These are phyloP conservation scores for Andrena chrysosceles DNA, from an alignment of 2,888 invertebrate genomes.

Conservation along the genomic window DNA sequence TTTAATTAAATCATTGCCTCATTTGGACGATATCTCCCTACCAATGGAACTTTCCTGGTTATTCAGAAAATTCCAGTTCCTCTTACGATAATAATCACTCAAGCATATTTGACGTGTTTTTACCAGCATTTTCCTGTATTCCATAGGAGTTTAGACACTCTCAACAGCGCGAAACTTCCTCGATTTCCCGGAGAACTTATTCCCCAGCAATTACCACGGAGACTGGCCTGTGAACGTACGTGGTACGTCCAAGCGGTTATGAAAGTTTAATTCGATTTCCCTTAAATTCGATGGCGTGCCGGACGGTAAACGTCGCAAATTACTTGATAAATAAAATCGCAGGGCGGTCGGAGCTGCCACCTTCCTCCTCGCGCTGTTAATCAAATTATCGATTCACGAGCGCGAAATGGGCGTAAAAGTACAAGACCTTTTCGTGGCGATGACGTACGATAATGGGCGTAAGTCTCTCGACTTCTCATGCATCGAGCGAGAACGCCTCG, in stretches of 20 bases:
- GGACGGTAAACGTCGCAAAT: neutral
- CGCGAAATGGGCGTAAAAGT: constrained; percentile 12
- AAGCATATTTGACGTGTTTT: too few relatives aligned
- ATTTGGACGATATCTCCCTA: too few relatives aligned
- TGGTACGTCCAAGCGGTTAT: neutral
- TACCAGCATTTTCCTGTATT: neutral
- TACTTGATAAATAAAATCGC: constrained; percentile 9
- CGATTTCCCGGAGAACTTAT: neutral
- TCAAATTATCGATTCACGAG: constrained; percentile 40
- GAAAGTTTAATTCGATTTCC: neutral
- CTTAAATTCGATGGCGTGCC: neutral
- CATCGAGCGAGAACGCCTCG: constrained; percentile 49
- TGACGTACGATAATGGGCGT: constrained; percentile 57
- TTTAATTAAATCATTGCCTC: too few relatives aligned
- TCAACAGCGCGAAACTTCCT: neutral
- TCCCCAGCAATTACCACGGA: neutral
- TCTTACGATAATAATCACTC: too few relatives aligned
- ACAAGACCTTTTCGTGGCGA: constrained; percentile 46
- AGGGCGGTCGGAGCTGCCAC: neutral
- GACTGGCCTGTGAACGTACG: too few relatives aligned
- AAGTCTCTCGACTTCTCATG: constrained; percentile 39
- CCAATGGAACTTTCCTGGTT: too few relatives aligned
- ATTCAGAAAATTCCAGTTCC: too few relatives aligned
- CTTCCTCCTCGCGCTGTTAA: neutral
- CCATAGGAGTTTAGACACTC: neutral